Evolutionary conservation across 2,797 vertebrate genomes (phyloP).

Genomic region (Cheirogaleus major): DNA sequence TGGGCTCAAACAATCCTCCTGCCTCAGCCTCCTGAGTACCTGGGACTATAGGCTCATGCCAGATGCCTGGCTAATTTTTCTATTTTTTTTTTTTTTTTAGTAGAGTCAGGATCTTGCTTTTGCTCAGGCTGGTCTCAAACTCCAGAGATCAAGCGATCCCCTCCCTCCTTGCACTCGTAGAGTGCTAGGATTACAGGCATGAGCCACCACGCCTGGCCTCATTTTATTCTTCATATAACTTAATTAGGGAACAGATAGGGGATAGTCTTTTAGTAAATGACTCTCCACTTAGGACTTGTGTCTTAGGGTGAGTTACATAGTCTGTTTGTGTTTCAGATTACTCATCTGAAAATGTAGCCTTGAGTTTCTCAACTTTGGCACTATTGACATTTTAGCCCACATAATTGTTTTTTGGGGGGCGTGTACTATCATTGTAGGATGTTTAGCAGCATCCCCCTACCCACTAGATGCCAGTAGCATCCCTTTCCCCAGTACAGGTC

Average conservation of each 20-base stretch:
- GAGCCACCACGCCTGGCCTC: background rate
- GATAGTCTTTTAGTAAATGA: background rate
- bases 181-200: background rate
- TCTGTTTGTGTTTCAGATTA: background rate
- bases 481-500: background rate
- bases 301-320: background rate
- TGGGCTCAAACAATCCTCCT: background rate
- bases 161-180: background rate
- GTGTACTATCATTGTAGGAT: background rate
- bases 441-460: background rate
- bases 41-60: background rate
- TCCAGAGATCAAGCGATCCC: background rate
- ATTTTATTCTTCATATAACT: constrained; percentile 50
- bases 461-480: background rate
- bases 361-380: background rate
- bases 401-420: background rate
- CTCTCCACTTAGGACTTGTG: background rate
- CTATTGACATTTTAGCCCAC: background rate
- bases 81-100: background rate
- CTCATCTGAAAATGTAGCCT: background rate
- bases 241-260: background rate
- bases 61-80: background rate
- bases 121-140: background rate
- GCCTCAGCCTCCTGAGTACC: background rate
- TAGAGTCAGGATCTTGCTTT: background rate